A percentile compares a stretch with the other conserved stretches of the same genome.
These are phyloP conservation scores for Scolopax rusticola DNA, from an alignment of 2,797 vertebrate species.

Conservation along the genomic window DNA sequence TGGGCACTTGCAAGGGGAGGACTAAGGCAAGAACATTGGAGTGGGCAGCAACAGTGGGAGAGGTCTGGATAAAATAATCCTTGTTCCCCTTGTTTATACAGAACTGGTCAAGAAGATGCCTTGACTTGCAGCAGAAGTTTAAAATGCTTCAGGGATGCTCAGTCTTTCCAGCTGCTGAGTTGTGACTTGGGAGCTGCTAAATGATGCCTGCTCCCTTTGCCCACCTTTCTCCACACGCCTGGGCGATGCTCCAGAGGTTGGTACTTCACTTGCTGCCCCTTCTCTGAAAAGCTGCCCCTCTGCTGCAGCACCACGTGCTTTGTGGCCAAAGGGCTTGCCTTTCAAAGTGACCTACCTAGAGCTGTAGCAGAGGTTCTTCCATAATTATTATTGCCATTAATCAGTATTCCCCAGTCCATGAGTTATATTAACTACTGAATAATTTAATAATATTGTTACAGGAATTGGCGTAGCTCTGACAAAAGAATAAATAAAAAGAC, in stretches of 20 bases:
- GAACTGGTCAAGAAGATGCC: neutral
- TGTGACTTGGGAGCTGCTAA: neutral
- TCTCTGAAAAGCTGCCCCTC: neutral
- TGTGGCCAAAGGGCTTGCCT: neutral
- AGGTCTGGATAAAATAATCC: neutral
- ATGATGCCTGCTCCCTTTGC: neutral
- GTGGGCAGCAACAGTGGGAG: neutral
- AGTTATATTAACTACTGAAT: neutral
- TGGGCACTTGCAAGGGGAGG: neutral
- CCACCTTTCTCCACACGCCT: accelerated
- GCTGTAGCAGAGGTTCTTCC: neutral
- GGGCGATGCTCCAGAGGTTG: neutral
- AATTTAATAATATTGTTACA: neutral
- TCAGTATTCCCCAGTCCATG: neutral
- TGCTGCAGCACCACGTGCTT: neutral
- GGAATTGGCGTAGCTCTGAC: neutral
- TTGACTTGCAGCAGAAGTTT: neutral
- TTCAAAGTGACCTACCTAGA: neutral
- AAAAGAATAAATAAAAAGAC: neutral
- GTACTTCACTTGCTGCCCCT: neutral
- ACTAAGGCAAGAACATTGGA: accelerated
- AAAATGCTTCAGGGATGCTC: neutral
- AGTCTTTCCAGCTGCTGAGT: neutral
- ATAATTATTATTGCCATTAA: neutral
- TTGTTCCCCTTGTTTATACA: neutral